phyloP scores from a whole-genome alignment of 1,140 invertebrate species.

The Ruditapes philippinarum region DNA sequence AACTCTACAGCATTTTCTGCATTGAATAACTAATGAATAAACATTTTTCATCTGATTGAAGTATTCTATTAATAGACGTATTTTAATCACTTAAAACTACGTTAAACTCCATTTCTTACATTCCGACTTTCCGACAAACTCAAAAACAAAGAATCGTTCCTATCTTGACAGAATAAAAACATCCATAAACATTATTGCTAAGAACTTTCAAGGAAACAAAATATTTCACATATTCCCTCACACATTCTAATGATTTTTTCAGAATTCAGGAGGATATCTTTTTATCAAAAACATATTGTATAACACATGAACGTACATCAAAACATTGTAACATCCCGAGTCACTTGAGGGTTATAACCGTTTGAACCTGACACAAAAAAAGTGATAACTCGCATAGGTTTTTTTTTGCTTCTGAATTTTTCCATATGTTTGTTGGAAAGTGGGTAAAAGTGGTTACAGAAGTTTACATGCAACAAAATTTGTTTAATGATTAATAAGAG shows the following conservation, averaged over 20 bases:
- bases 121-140: no score
- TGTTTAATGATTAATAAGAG: neutral
- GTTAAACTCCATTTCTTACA: no score
- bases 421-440: neutral
- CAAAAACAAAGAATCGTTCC: no score
- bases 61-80: no score
- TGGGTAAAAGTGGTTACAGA: neutral
- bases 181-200: no score
- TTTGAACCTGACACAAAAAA: neutral
- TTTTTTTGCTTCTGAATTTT: neutral
- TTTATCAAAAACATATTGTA: neutral
- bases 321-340: neutral
- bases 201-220: no score
- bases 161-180: no score
- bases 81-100: no score
- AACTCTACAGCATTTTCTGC: no score
- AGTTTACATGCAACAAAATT: constrained; percentile 3
- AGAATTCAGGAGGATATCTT: neutral
- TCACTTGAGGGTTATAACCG: constrained; percentile 20
- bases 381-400: neutral
- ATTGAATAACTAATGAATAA: no score
- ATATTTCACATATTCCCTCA: neutral
- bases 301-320: neutral
- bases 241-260: constrained; percentile 9
- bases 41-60: no score